Conservation (phyloP, 2,113 vertebrate genomes). For the Nicator chloris region DNA sequence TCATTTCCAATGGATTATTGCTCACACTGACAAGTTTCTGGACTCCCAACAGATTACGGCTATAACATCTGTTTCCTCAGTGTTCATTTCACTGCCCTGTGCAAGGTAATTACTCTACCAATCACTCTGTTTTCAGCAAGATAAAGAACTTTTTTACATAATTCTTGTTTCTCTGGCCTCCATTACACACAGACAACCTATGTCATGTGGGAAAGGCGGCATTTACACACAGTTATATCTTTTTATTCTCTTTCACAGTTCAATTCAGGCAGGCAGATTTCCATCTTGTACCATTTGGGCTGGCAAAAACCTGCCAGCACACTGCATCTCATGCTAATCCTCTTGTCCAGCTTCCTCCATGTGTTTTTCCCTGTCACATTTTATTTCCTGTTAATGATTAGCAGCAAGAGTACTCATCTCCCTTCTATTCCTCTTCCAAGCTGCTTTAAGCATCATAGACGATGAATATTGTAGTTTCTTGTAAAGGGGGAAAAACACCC, state of each 20-base stretch:
- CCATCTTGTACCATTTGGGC: background rate
- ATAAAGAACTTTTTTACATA: background rate
- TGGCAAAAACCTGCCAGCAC: background rate
- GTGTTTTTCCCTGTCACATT: background rate
- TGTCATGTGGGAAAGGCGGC: background rate
- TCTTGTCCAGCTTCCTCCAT: background rate
- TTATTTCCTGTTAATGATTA: background rate
- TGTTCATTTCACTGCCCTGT: background rate
- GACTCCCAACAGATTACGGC: background rate
- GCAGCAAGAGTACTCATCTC: background rate
- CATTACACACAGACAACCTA: background rate
- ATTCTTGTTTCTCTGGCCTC: background rate
- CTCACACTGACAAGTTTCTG: background rate
- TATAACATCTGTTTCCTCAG: background rate
- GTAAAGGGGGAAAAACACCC: rapidly evolving
- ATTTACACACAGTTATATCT: background rate
- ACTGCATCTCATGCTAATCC: background rate
- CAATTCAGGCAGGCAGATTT: background rate
- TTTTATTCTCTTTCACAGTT: background rate
- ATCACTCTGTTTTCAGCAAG: background rate
- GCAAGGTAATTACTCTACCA: background rate
- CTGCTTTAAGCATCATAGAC: background rate
- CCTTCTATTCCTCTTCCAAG: background rate
- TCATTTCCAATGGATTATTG: background rate
- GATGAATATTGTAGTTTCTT: background rate